A percentile compares a stretch with the other conserved stretches of the same genome.
phyloP scores from a whole-genome alignment of 2,113 vertebrate species.

The Tenebrosternarchus preto region DNA sequence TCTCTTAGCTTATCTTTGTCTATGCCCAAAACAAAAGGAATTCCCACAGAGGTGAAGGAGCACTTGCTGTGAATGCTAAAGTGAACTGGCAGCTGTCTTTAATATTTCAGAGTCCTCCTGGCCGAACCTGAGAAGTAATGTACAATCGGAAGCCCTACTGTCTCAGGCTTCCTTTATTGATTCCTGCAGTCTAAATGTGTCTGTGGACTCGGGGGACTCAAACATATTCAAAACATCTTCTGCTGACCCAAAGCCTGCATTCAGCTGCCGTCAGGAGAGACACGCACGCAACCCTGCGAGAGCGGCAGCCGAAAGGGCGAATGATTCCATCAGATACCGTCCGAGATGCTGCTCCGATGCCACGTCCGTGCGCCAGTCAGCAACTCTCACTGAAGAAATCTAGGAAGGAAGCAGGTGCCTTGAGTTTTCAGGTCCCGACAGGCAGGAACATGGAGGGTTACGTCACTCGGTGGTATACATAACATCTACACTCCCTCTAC shows the following conservation, averaged over 20 bases:
- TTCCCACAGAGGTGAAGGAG: neutral
- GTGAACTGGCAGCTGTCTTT: conserved; percentile 50
- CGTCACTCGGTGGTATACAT: no score
- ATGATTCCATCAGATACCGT: no score
- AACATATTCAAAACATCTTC: conserved; percentile 19
- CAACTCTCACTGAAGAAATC: no score
- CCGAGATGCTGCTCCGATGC: no score
- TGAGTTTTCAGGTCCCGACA: no score
- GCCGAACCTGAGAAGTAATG: conserved; percentile 18
- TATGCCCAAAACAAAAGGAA: conserved; percentile 1
- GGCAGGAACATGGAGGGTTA: no score
- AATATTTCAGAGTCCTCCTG: conserved; percentile 55
- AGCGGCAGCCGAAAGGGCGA: no score
- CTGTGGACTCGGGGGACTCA: conserved; percentile 18
- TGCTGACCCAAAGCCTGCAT: neutral
- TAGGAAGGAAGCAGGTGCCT: no score
- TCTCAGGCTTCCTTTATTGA: conserved; percentile 39
- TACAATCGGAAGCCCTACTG: neutral
- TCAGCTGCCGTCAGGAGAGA: neutral
- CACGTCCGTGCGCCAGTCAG: no score
- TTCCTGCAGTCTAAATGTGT: conserved; percentile 28
- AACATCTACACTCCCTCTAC: no score
- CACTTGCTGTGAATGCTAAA: conserved; percentile 40
- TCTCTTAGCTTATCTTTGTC: neutral
- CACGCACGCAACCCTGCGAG: neutral